Percentiles rank a stretch among this genome's conserved stretches.
phyloP scores from a whole-genome alignment of 2,888 invertebrate species.

The Drosophila glabriapex region DNA sequence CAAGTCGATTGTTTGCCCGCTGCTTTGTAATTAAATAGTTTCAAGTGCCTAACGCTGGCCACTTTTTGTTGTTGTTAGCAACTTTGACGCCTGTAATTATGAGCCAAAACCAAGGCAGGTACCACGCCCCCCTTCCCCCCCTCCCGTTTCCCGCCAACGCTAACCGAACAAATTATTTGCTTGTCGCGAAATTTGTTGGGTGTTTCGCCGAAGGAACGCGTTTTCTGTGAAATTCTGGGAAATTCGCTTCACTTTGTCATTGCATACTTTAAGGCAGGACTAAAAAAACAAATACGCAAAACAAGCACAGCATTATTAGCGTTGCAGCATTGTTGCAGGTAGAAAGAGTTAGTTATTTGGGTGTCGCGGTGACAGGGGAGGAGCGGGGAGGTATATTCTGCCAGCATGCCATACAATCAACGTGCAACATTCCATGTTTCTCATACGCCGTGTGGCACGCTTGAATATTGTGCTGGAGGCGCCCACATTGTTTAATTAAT shows the following conservation, averaged over 20 bases:
- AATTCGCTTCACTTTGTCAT: slow-evolving; percentile 5
- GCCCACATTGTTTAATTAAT: slow-evolving; percentile 66
- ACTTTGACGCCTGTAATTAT: slow-evolving; percentile 75
- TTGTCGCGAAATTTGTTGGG: slow-evolving; percentile 33
- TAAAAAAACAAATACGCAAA: background rate
- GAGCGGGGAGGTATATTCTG: background rate
- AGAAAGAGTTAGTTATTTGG: background rate
- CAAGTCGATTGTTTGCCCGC: slow-evolving; percentile 73
- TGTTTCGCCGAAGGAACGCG: slow-evolving; percentile 15
- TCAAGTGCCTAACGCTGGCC: slow-evolving; percentile 67
- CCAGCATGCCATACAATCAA: slow-evolving; percentile 44
- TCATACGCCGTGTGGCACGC: slow-evolving; percentile 41
- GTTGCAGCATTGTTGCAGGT: background rate
- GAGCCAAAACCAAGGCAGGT: slow-evolving; percentile 22
- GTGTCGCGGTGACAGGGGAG: too few species aligned
- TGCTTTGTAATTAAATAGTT: slow-evolving; percentile 79
- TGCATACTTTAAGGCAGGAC: slow-evolving; percentile 31
- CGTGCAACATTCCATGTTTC: slow-evolving; percentile 30
- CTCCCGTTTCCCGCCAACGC: slow-evolving; percentile 1
- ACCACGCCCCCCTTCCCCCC: background rate
- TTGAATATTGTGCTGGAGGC: slow-evolving; percentile 9
- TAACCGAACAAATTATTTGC: slow-evolving; percentile 44
- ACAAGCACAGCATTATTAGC: slow-evolving; percentile 15
- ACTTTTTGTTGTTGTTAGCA: slow-evolving; percentile 71
- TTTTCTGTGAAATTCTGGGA: slow-evolving; percentile 1